A percentile compares a stretch with the other conserved stretches of the same genome.
Conservation (phyloP, 35 echinoderm and acorn worm species). For the Lytechinus variegatus region DNA sequence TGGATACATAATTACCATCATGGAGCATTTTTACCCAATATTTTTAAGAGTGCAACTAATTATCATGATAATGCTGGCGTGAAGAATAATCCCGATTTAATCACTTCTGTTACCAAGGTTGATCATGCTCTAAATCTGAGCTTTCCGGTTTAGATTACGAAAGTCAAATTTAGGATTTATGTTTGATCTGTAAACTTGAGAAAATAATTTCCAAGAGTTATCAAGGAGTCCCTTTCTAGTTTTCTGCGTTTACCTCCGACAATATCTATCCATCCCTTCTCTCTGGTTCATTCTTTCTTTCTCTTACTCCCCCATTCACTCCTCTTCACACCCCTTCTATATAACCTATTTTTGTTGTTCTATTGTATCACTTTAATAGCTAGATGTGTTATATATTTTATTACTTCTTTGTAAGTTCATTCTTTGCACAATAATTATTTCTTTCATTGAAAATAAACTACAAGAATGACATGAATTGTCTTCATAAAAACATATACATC, state of each 20-base stretch:
- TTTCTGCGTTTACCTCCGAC: background rate
- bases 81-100: background rate
- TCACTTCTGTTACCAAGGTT: background rate
- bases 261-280: background rate
- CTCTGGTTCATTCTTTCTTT: too few relatives aligned
- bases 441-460: background rate
- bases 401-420: too few relatives aligned
- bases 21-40: too few relatives aligned
- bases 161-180: background rate
- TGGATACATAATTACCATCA: too few relatives aligned
- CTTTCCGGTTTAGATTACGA: background rate
- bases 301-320: too few relatives aligned
- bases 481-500: background rate
- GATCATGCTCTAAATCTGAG: background rate
- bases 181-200: background rate
- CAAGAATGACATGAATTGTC: background rate
- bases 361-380: too few relatives aligned
- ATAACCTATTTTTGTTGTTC: too few relatives aligned
- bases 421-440: too few relatives aligned
- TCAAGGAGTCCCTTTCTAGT: too few relatives aligned
- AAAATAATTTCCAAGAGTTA: background rate
- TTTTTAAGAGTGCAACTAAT: too few relatives aligned
- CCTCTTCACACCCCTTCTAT: too few relatives aligned
- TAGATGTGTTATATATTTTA: too few relatives aligned
- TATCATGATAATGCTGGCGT: background rate